A percentile compares a stretch with the other conserved stretches of the same genome.
phyloP scores from a whole-genome alignment of 2,888 invertebrate species.

The Xanthostigma xanthostigma region DNA sequence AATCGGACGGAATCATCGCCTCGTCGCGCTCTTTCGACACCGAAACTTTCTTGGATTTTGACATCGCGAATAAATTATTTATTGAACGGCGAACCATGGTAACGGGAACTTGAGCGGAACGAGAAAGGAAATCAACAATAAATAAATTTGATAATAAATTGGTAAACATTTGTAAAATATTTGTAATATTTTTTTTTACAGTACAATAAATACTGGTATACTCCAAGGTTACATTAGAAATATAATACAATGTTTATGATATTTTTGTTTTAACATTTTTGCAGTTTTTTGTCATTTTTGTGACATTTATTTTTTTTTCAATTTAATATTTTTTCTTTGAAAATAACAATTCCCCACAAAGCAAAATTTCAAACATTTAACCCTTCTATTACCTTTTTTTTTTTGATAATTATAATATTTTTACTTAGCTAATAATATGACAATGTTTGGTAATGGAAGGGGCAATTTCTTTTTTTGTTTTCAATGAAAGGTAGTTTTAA shows the following conservation, averaged over 20 bases:
- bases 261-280: constrained; percentile 18
- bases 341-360: constrained; percentile 39
- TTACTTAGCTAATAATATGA: not conserved
- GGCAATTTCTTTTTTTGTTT: not conserved
- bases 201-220: constrained; percentile 39
- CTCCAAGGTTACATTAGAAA: constrained; percentile 39
- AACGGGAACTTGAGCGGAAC: too few species aligned
- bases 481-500: not conserved
- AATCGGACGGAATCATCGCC: too few species aligned
- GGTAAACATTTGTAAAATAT: constrained; percentile 8
- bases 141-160: not conserved
- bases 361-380: constrained; percentile 34
- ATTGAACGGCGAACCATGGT: too few species aligned
- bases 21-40: too few species aligned
- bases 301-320: constrained; percentile 14
- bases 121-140: too few species aligned
- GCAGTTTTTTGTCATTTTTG: not conserved
- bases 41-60: too few species aligned
- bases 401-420: not conserved
- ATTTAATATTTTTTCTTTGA: constrained; percentile 17
- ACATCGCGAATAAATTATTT: too few species aligned
- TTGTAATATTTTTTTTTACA: constrained; percentile 25
- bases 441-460: not conserved
- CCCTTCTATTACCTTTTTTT: constrained; percentile 22
- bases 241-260: constrained; percentile 35